Evolutionary conservation across 2,797 vertebrate species (phyloP).

Genomic region (Emydoidea blandingii): DNA sequence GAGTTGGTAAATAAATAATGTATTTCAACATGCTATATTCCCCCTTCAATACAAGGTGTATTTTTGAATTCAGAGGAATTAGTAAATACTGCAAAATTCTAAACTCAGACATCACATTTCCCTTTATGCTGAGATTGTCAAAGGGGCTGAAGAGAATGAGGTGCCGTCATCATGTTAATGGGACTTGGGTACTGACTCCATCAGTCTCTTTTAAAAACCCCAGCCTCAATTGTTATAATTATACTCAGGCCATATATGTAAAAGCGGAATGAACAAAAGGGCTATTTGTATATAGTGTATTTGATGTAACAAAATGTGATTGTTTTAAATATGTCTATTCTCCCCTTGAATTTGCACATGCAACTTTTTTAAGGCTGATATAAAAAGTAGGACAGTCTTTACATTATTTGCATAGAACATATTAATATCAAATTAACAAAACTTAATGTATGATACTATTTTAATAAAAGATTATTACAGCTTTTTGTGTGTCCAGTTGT

Average conservation of each 20-base stretch:
- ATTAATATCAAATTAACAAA: background rate
- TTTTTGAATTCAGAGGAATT: background rate
- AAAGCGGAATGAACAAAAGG: background rate
- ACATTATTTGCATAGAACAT: background rate
- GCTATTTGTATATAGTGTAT: background rate
- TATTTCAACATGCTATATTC: background rate
- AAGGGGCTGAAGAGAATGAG: background rate
- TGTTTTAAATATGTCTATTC: background rate
- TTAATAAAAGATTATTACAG: slow-evolving; percentile 58
- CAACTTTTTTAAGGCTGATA: background rate
- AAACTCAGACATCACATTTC: background rate
- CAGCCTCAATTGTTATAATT: background rate
- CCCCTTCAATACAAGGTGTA: background rate
- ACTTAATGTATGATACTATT: background rate
- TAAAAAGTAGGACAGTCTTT: background rate
- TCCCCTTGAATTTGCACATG: background rate
- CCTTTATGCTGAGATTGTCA: background rate
- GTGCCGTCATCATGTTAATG: background rate
- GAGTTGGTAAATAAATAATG: background rate
- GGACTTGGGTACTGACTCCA: background rate
- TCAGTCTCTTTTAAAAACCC: background rate
- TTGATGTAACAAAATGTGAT: background rate
- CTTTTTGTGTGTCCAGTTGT: background rate
- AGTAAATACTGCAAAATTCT: background rate
- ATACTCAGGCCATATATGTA: background rate